phyloP scores from a whole-genome alignment of 2,888 invertebrate species.

The Drosophila ustulata region DNA sequence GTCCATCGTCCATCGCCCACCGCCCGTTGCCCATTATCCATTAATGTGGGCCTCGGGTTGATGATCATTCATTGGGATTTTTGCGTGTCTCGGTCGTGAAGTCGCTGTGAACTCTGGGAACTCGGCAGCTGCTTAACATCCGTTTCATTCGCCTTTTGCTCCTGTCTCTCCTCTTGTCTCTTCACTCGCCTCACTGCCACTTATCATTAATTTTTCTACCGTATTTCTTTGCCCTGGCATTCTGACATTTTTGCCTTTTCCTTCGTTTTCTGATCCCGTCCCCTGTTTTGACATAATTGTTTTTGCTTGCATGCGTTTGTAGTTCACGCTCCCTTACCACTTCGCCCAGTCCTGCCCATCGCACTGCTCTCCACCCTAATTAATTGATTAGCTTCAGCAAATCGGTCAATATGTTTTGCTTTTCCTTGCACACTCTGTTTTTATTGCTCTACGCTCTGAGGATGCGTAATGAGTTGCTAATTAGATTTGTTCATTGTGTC shows the following conservation, averaged over 20 bases:
- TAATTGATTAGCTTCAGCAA: slow-evolving; percentile 84
- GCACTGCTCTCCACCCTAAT: slow-evolving; percentile 68
- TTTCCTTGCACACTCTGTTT: slow-evolving; percentile 51
- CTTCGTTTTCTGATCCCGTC: slow-evolving; percentile 42
- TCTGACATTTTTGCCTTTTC: slow-evolving; percentile 78
- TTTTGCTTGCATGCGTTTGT: slow-evolving; percentile 56
- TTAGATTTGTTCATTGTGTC: slow-evolving; percentile 78
- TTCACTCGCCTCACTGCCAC: slow-evolving; percentile 52
- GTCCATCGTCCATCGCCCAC: not conserved
- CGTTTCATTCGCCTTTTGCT: slow-evolving; percentile 15
- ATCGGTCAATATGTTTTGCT: slow-evolving; percentile 83
- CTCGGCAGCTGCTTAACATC: slow-evolving; percentile 55
- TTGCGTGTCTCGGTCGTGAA: slow-evolving; percentile 72
- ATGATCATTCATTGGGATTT: slow-evolving; percentile 76
- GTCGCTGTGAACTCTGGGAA: slow-evolving; percentile 63
- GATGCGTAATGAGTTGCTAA: slow-evolving; percentile 82
- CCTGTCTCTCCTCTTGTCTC: slow-evolving; percentile 12
- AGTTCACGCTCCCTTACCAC: slow-evolving; percentile 6
- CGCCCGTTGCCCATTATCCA: slow-evolving; percentile 12
- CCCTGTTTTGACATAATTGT: slow-evolving; percentile 72
- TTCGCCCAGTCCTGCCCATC: slow-evolving; percentile 26
- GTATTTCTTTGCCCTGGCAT: slow-evolving; percentile 74
- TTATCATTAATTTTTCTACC: slow-evolving; percentile 77
- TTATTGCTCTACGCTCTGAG: slow-evolving; percentile 45
- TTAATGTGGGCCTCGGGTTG: slow-evolving; percentile 28